phyloP scores from a whole-genome alignment of 2,888 invertebrate species.

The Pyrrhosoma nymphula region DNA sequence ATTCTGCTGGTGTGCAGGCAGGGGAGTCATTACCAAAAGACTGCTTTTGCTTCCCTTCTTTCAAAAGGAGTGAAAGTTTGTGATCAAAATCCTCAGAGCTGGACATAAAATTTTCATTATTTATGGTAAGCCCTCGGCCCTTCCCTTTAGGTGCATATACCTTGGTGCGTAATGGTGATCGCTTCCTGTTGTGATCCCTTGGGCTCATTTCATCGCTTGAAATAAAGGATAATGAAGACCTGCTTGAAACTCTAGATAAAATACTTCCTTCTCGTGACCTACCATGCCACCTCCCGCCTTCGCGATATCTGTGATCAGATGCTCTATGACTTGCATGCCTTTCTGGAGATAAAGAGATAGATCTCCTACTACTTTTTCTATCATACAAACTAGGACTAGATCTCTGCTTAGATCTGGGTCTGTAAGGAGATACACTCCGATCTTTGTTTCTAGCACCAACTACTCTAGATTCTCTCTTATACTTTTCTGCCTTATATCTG shows the following conservation, averaged over 20 bases:
- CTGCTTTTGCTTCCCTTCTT: slow-evolving; percentile 51
- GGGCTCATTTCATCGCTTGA: slow-evolving; percentile 33
- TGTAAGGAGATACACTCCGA: slow-evolving; percentile 2
- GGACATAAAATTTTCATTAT: slow-evolving; percentile 33
- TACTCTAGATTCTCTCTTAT: neutral
- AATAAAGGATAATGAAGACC: slow-evolving; percentile 32
- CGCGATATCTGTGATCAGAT: neutral
- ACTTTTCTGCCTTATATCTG: neutral
- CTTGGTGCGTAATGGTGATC: neutral
- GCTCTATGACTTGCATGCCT: neutral
- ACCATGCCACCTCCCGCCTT: neutral
- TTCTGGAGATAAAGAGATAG: neutral
- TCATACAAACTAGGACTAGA: neutral
- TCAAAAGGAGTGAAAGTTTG: slow-evolving; percentile 39
- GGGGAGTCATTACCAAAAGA: neutral
- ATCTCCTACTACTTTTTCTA: neutral
- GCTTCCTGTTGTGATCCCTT: slow-evolving; percentile 19
- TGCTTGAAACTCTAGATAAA: slow-evolving; percentile 54
- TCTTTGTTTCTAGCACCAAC: slow-evolving; percentile 1
- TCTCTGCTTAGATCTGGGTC: neutral
- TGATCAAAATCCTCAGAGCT: slow-evolving; percentile 40
- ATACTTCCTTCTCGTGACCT: slow-evolving; percentile 29
- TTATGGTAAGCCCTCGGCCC: neutral
- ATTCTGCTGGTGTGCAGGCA: neutral
- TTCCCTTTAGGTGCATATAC: neutral